Evolutionary conservation across 1,140 invertebrate species (phyloP), one percentile per base, ranked within the genome.

Genomic region (Pogonomyrmex californicus): DNA sequence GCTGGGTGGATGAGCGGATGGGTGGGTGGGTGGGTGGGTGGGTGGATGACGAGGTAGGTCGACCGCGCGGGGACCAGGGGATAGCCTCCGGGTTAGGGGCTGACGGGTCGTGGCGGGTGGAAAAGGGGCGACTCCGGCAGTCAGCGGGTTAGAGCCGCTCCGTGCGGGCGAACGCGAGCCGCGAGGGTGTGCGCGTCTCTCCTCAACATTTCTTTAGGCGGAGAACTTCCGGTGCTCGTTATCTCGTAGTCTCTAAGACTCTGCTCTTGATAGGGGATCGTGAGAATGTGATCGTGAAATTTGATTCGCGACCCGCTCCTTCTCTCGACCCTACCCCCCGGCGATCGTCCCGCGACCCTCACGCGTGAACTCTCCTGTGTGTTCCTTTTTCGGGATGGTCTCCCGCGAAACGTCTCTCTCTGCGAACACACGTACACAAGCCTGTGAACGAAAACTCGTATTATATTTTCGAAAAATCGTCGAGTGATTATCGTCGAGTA

Each of bases 71-170:
- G 83, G 75, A 77, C 81, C 81, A 87, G 87, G 85, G 89, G 81
- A 54, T 76, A 87, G 88, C 83, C 91, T 85, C 91, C 91, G 85
- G 89, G 91, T 91, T 91, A 90, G 93, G 92, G 92, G 91, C 91
- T 93, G 92, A 86, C 89, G 91, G 88, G 85, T 91, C 88, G 87
- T 88, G 90, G 92, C 79, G 93, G 93, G 92, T 87, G 93, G 93
- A 90, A 93, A 93, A 93, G 94, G 92, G 93, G 91, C 92, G 91
- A 93, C 86, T 90, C 92, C 91, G 93, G 86, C 93, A 95, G 94
- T 94, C 93, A 94, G 93, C 91, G 93, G 91, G 92, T 93, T 92
- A 89, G 91, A 91, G 93, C 90, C 93, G 93, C 91, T 88, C 91
- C 38, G 94, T 88, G 91, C 93, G 94, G 94, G 91, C 62, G 88